A percentile compares a stretch with the other conserved stretches of the same genome.
phyloP scores from a whole-genome alignment of 2,113 vertebrate species.

The Apistogramma diplotaenia region DNA sequence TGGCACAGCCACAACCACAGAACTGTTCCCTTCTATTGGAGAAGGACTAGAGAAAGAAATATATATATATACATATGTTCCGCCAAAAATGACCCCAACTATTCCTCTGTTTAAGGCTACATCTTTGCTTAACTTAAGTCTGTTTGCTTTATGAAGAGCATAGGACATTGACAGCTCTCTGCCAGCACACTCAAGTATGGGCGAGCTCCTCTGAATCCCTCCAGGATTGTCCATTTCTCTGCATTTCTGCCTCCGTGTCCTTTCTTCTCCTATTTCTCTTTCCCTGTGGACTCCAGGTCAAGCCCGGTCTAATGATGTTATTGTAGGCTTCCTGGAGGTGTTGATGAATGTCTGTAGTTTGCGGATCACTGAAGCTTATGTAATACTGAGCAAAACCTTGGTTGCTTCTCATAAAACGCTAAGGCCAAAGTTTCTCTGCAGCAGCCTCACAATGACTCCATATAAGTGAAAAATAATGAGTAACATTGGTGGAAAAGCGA shows the following conservation, averaged over 20 bases:
- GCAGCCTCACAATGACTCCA: too few species aligned
- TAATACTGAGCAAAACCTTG: background rate
- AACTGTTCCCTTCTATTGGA: background rate
- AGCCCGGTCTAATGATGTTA: background rate
- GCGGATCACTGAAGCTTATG: background rate
- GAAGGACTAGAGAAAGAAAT: background rate
- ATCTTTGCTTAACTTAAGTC: background rate
- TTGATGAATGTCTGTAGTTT: background rate
- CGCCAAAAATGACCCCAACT: background rate
- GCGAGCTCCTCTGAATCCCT: background rate
- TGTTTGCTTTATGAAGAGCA: background rate
- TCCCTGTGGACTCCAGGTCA: background rate
- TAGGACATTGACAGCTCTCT: background rate
- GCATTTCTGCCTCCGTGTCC: too few species aligned
- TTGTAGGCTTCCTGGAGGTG: background rate
- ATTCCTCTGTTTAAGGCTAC: background rate
- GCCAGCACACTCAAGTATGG: background rate
- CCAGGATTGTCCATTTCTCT: background rate
- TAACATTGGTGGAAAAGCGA: background rate
- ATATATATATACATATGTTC: too few species aligned
- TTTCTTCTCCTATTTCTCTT: background rate
- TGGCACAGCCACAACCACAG: background rate
- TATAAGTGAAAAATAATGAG: background rate
- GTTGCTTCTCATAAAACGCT: background rate
- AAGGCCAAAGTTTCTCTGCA: too few species aligned